Percentiles rank a stretch among this genome's conserved stretches.
Conservation (phyloP, 2,797 vertebrate species). For the Hozukius guyotensis region DNA sequence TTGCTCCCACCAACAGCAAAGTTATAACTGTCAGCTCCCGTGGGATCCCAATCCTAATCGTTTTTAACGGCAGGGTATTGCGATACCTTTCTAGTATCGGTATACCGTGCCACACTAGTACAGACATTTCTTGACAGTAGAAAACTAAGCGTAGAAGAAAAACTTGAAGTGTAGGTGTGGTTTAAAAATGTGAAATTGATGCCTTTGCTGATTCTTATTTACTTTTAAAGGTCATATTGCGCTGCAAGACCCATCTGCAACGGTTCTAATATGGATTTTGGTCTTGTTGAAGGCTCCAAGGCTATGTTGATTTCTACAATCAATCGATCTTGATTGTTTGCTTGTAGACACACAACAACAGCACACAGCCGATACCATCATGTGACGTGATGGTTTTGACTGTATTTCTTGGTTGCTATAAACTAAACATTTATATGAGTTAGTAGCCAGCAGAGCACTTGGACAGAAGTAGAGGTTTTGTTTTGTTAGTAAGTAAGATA, state of each 20-base stretch:
- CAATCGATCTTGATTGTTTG: neutral
- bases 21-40: too few species aligned
- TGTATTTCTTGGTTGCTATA: neutral
- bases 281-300: neutral
- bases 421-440: neutral
- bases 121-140: neutral
- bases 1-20: too few species aligned
- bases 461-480: neutral
- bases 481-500: neutral
- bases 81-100: too few species aligned
- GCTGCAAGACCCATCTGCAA: neutral
- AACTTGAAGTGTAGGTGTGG: neutral
- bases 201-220: neutral
- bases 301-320: neutral
- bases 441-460: neutral
- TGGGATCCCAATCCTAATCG: too few species aligned
- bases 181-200: neutral
- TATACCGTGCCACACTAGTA: too few species aligned
- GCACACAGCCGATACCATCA: neutral
- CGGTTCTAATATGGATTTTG: neutral
- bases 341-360: neutral
- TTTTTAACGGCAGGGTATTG: too few species aligned
- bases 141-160: neutral
- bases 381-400: neutral
- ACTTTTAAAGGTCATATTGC: neutral